These are phyloP conservation scores for Operophtera brumata DNA, from an alignment of 2,888 invertebrate species.

Conservation along the genomic window DNA sequence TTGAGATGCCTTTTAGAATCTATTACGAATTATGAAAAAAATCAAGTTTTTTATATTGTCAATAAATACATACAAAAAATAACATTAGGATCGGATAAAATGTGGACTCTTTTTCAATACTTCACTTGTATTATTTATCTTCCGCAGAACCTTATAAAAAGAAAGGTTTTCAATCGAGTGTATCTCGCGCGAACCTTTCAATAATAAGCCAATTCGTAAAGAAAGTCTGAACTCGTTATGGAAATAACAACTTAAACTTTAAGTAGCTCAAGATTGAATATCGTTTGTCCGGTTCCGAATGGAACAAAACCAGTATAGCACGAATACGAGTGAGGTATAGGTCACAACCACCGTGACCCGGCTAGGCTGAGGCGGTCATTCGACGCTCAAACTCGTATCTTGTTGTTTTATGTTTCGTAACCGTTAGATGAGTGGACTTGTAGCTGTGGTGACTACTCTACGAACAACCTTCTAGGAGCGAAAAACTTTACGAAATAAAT, in stretches of 20 bases:
- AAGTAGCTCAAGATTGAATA: slow-evolving; percentile 44
- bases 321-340: slow-evolving; percentile 63
- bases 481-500: not conserved
- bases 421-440: slow-evolving; percentile 32
- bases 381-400: slow-evolving; percentile 50
- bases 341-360: slow-evolving; percentile 69
- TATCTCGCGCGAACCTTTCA: slow-evolving; percentile 39
- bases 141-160: slow-evolving; percentile 5
- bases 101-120: too few relatives aligned
- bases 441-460: slow-evolving; percentile 23
- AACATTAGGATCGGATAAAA: too few relatives aligned
- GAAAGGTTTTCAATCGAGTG: slow-evolving; percentile 34
- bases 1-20: too few relatives aligned
- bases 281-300: slow-evolving; percentile 35
- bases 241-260: slow-evolving; percentile 43
- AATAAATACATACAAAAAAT: too few relatives aligned
- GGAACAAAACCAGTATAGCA: slow-evolving; percentile 69
- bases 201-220: slow-evolving; percentile 48
- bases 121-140: not conserved
- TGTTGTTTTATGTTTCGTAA: slow-evolving; percentile 55
- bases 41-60: too few relatives aligned
- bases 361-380: slow-evolving; percentile 49
- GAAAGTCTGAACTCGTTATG: slow-evolving; percentile 47
- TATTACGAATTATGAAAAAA: too few relatives aligned
- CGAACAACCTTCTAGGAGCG: not conserved